Base-by-base conservation (phyloP, 2,797 vertebrate genomes). In the Hybognathus amarus region DNA sequence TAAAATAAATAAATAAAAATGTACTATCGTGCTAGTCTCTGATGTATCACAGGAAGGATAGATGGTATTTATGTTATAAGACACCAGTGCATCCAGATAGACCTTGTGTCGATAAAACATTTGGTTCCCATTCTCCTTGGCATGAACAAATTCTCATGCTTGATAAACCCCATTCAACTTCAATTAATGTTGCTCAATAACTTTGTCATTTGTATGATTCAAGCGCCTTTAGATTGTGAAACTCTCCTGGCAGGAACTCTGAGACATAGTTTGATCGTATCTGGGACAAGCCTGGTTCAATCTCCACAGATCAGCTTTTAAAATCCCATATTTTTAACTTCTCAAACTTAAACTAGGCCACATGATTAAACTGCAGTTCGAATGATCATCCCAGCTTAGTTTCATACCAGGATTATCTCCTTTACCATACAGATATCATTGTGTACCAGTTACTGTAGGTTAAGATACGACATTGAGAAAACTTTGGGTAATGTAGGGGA, bases 21-120 rank as follows among this genome's bases (percentile, higher is more conserved):
- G 1, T n/a, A 61, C 6, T 6, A 5, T 30, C 24, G n/a, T 18
- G 15, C 42, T 11, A 27, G n/a, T 61, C 56, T 6, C n/a, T 13
- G 12, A 27, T 42, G 24, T 18, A 18, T 70, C 7, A 5, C 15
- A 71, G 68, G 68, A 47, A 45, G 13, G 7, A 18, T 12, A 10
- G 42, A 74, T 38, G 56, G 90, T 91, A 92, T 90, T 91, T 90
- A 93, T 87, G 42, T 79, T 66, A 87, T 85, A 79, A 87, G 90
- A 92, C 91, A 91, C 86, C 70, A 89, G 88, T 76, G 63, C 5
- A 24, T 56, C 47, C 87, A 89, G 88, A 47, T 13, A 15, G 59
- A 15, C 1, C 24, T 13, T 7, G 59, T 63, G 24, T 63, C 24
- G 0, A n/a, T 7, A 30, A 63, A 63, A 70, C 33, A 80, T 79